These are phyloP conservation scores for Papilio gigon DNA, from an alignment of 2,888 invertebrate species.

Conservation along the genomic window DNA sequence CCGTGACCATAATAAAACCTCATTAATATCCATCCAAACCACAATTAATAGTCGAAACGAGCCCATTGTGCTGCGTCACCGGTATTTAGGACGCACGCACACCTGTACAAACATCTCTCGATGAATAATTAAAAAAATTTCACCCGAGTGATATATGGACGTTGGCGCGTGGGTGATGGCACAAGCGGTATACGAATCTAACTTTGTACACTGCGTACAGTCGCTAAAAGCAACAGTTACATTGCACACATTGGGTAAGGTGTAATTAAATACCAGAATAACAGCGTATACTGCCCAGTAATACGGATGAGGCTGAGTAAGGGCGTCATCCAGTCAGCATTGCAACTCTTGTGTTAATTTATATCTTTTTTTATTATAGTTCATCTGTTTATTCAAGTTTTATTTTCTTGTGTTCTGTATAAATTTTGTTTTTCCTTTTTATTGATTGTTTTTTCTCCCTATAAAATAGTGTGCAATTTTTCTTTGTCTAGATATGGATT, in stretches of 20 bases:
- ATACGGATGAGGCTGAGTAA: too few species aligned
- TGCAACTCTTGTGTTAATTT: too few species aligned
- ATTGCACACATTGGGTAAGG: neutral
- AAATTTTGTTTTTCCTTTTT: too few species aligned
- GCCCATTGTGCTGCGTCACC: conserved; percentile 46
- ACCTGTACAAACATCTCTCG: conserved; percentile 68
- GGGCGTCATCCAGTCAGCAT: too few species aligned
- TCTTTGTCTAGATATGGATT: too few species aligned
- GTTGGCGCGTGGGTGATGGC: conserved; percentile 42
- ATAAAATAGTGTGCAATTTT: too few species aligned
- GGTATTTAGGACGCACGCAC: conserved; percentile 66
- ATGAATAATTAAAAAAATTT: conserved; percentile 63
- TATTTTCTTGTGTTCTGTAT: too few species aligned
- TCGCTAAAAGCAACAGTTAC: conserved; percentile 32
- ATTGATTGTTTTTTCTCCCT: too few species aligned
- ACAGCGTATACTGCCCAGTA: too few species aligned
- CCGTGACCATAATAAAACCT: neutral
- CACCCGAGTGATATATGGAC: conserved; percentile 47
- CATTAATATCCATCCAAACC: conserved; percentile 29
- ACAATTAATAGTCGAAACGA: conserved; percentile 42
- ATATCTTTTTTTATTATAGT: too few species aligned
- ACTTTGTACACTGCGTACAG: conserved; percentile 3
- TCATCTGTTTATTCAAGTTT: too few species aligned
- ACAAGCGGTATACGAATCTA: conserved; percentile 25
- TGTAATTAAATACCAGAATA: too few species aligned